These are phyloP conservation scores for Grapholita molesta DNA, from an alignment of 1,140 invertebrate genomes.

Conservation along the genomic window DNA sequence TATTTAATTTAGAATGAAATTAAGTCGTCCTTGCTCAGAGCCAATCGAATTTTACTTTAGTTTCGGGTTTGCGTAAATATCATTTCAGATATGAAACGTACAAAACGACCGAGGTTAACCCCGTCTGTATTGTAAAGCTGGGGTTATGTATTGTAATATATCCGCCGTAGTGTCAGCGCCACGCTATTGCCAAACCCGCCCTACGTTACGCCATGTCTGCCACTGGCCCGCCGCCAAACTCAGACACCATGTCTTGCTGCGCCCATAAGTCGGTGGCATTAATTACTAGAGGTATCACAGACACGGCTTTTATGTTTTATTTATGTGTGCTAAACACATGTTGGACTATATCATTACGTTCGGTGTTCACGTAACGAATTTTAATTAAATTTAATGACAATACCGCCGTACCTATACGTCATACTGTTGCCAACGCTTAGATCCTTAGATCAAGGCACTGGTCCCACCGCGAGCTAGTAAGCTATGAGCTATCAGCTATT, in stretches of 20 bases:
- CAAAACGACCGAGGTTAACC: no score
- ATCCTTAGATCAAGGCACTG: not conserved
- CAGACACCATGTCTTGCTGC: constrained; percentile 15
- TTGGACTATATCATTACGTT: constrained; percentile 16
- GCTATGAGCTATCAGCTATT: no score
- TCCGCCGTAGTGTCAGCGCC: not conserved
- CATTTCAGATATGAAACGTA: no score
- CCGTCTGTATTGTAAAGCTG: not conserved
- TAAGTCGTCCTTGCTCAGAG: no score
- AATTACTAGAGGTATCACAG: constrained; percentile 17
- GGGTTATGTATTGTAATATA: not conserved
- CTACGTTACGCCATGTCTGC: constrained; percentile 36
- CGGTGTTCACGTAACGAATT: not conserved
- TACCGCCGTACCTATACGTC: not conserved
- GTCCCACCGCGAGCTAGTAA: no score
- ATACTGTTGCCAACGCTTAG: not conserved
- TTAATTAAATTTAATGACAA: constrained; percentile 12
- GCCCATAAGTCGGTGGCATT: constrained; percentile 16
- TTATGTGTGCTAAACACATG: constrained; percentile 14
- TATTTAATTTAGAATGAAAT: no score
- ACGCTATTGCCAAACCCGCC: constrained; percentile 14
- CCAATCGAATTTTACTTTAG: no score
- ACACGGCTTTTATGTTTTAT: constrained; percentile 12
- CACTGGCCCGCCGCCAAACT: constrained; percentile 35
- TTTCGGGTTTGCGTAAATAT: no score